phyloP scores from a whole-genome alignment of 2,113 vertebrate species.

The Elephantulus edwardii region DNA sequence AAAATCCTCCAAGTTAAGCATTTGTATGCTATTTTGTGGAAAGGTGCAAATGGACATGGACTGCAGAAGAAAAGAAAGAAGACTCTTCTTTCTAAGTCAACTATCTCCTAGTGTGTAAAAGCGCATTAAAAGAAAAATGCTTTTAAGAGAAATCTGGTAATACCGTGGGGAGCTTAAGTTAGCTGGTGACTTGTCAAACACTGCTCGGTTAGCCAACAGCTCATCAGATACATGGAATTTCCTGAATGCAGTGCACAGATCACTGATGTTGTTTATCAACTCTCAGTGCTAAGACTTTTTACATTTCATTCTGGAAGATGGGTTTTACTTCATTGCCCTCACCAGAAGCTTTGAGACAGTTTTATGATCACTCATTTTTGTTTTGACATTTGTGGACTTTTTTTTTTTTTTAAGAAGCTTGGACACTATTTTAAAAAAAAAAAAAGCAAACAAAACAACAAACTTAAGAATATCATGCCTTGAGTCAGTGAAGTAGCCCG shows the following conservation, averaged over 20 bases:
- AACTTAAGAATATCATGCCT: constrained; percentile 59
- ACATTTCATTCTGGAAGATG: constrained; percentile 49
- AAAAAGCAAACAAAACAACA: no score
- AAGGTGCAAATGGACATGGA: constrained; percentile 71
- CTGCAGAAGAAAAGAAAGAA: not conserved
- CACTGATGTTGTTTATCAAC: constrained; percentile 79
- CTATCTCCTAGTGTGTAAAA: constrained; percentile 12
- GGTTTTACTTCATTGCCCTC: constrained; percentile 63
- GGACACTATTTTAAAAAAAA: constrained; percentile 38
- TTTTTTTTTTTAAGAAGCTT: constrained; percentile 26
- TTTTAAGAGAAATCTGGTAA: constrained; percentile 68
- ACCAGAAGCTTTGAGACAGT: constrained; percentile 47
- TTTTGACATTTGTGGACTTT: not conserved
- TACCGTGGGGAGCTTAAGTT: constrained; percentile 69
- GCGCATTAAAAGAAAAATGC: constrained; percentile 65
- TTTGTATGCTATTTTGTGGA: constrained; percentile 76
- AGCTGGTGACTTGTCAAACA: constrained; percentile 82
- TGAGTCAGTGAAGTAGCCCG: constrained; percentile 78
- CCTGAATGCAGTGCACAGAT: constrained; percentile 79
- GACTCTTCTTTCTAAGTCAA: not conserved
- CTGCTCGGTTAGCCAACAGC: constrained; percentile 83
- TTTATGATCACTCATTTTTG: not conserved
- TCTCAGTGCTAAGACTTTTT: constrained; percentile 68
- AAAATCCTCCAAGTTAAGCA: constrained; percentile 72
- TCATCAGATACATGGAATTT: constrained; percentile 89